A percentile compares a stretch with the other conserved stretches of the same genome.
Evolutionary conservation across 2,888 invertebrate species (phyloP).

Genomic region (Mimumesa dahlbomi): DNA sequence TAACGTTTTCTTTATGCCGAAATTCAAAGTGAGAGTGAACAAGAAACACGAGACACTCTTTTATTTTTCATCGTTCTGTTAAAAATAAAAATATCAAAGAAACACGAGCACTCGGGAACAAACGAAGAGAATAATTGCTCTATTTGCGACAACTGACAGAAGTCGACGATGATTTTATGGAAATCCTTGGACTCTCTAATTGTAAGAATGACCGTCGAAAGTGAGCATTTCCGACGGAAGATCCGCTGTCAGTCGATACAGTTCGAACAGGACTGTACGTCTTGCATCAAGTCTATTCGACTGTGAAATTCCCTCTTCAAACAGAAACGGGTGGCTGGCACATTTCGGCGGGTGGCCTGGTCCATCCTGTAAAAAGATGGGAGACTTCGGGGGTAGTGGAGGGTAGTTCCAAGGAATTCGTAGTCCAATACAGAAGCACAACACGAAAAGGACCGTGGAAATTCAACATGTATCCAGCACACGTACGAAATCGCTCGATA

Average conservation of each 20-base stretch:
- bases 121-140: background rate
- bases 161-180: background rate
- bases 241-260: slow-evolving; percentile 47
- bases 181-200: background rate
- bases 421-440: slow-evolving; percentile 49
- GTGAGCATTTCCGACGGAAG: slow-evolving; percentile 27
- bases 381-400: slow-evolving; percentile 27
- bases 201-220: background rate
- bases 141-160: background rate
- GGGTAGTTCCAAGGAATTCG: slow-evolving; percentile 60
- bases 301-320: slow-evolving; percentile 79
- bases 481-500: slow-evolving; percentile 73
- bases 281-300: slow-evolving; percentile 76
- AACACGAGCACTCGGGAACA: no score
- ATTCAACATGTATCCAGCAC: slow-evolving; percentile 68
- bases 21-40: no score
- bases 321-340: slow-evolving; percentile 72
- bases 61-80: no score
- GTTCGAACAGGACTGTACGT: slow-evolving; percentile 66
- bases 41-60: no score
- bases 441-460: slow-evolving; percentile 35
- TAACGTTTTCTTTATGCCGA: background rate
- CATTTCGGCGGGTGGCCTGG: slow-evolving; percentile 67
- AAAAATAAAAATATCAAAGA: no score
- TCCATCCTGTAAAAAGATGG: slow-evolving; percentile 52